These are phyloP conservation scores for Phorcus lineatus DNA, from an alignment of 2,888 invertebrate genomes.

Conservation along the genomic window DNA sequence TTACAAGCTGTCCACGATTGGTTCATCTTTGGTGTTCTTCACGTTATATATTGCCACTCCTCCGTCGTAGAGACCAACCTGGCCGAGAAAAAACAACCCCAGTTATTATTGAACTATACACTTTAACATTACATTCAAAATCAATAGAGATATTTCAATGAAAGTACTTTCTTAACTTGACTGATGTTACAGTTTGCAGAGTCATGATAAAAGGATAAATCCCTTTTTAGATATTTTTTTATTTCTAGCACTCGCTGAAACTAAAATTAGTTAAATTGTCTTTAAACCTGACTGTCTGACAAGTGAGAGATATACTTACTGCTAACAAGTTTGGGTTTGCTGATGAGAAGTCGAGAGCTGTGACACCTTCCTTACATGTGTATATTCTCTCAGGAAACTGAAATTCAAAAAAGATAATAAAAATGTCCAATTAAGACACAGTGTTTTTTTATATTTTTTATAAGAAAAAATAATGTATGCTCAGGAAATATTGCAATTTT, in stretches of 20 bases:
- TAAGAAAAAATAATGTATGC: too few species aligned
- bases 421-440: not conserved
- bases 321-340: slow-evolving; percentile 73
- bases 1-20: slow-evolving; percentile 74
- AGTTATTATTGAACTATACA: not conserved
- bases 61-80: slow-evolving; percentile 75
- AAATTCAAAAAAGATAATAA: slow-evolving; percentile 32
- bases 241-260: too few species aligned
- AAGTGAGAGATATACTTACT: slow-evolving; percentile 56
- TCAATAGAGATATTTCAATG: too few species aligned
- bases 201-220: not conserved
- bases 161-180: too few species aligned
- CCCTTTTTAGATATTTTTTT: too few species aligned
- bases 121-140: too few species aligned
- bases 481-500: too few species aligned
- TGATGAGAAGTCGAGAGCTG: slow-evolving; percentile 72
- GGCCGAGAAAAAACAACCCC: not conserved
- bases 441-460: too few species aligned
- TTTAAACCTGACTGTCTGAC: not conserved
- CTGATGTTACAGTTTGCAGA: too few species aligned
- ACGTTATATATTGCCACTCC: slow-evolving; percentile 75
- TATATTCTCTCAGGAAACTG: slow-evolving; percentile 73
- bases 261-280: too few species aligned
- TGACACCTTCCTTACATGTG: slow-evolving; percentile 70
- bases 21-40: slow-evolving; percentile 63